These are phyloP conservation scores for Sinotaia quadrata DNA, from an alignment of 2,888 invertebrate species.

Conservation along the genomic window DNA sequence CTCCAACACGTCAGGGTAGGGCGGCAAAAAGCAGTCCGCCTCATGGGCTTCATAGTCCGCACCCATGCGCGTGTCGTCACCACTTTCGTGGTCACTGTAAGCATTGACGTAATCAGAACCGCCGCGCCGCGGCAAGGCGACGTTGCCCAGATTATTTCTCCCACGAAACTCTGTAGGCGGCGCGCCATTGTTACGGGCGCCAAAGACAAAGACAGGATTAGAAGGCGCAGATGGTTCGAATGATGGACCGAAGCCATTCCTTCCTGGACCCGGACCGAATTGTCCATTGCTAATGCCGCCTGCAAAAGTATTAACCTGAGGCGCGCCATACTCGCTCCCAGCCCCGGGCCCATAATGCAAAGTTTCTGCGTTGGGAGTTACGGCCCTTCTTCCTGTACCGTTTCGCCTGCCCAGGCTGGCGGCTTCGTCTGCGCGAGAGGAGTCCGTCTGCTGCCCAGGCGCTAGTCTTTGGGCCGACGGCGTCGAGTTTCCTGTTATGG, in stretches of 20 bases:
- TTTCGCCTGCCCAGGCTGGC: slow-evolving; percentile 12
- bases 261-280: not conserved
- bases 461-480: not conserved
- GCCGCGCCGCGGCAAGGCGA: not conserved
- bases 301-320: not conserved
- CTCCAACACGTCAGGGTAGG: slow-evolving; percentile 33
- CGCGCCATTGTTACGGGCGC: not conserved
- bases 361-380: slow-evolving; percentile 10
- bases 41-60: slow-evolving; percentile 25
- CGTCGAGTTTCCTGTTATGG: not conserved
- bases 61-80: slow-evolving; percentile 5
- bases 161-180: slow-evolving; percentile 19
- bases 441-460: no score
- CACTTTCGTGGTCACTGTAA: slow-evolving; percentile 23
- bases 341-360: not conserved
- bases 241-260: no score
- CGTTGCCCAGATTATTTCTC: slow-evolving; percentile 7
- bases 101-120: slow-evolving; percentile 23
- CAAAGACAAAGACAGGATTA: not conserved
- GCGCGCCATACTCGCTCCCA: not conserved
- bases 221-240: not conserved
- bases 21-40: slow-evolving; percentile 34
- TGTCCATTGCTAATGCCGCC: not conserved
- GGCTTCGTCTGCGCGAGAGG: slow-evolving; percentile 6
- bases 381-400: slow-evolving; percentile 3